These are phyloP conservation scores for Hylaeus volcanicus DNA, from an alignment of 1,140 invertebrate species.

Conservation along the genomic window DNA sequence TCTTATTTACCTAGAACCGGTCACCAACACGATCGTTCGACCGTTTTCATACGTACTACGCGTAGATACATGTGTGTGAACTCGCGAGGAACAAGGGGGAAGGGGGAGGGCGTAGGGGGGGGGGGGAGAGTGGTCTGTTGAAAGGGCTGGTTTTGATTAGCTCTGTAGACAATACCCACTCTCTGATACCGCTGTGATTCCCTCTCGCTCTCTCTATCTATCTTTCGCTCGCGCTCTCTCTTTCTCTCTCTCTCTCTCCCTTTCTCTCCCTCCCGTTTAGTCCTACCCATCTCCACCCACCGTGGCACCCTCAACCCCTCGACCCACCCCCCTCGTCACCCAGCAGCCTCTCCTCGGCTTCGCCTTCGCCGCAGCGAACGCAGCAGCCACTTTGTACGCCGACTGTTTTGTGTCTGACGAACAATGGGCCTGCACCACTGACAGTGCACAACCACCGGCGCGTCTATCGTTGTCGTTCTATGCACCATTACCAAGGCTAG, in stretches of 20 bases:
- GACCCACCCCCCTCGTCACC: constrained; percentile 55
- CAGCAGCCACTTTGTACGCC: constrained; percentile 79
- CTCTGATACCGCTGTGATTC: constrained; percentile 74
- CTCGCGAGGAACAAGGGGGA: not conserved
- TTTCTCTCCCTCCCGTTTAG: constrained; percentile 33
- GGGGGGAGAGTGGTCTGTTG: constrained; percentile 71
- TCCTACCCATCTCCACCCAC: constrained; percentile 54
- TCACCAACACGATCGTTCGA: not conserved
- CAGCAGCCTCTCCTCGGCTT: constrained; percentile 54
- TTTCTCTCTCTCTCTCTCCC: constrained; percentile 43
- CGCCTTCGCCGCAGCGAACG: constrained; percentile 70
- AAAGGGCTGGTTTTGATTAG: constrained; percentile 81
- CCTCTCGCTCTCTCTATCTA: constrained; percentile 52
- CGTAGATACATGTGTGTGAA: constrained; percentile 10
- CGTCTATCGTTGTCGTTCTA: constrained; percentile 40
- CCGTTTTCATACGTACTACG: constrained; percentile 1
- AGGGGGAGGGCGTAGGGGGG: not conserved
- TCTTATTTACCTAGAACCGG: constrained; percentile 56
- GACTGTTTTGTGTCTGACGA: constrained; percentile 79
- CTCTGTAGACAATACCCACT: constrained; percentile 80
- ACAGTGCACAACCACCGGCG: constrained; percentile 69
- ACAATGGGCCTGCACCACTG: constrained; percentile 77
- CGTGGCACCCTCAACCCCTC: constrained; percentile 50
- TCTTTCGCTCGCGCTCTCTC: constrained; percentile 47
- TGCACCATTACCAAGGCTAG: constrained; percentile 42